These are phyloP conservation scores for Tachina fera DNA, from an alignment of 2,888 invertebrate species.

Conservation along the genomic window DNA sequence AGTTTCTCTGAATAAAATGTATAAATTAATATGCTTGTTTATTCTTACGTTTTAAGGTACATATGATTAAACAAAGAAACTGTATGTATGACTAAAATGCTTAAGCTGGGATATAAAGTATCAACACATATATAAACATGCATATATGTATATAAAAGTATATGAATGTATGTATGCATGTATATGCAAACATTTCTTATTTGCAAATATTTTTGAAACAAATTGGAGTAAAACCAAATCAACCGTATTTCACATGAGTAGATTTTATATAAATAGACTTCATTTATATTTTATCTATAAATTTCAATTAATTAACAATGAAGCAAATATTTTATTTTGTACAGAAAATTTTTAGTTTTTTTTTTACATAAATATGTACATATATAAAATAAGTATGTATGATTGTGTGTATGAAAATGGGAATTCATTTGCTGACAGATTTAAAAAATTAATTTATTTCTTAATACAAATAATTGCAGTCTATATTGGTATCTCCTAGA, in stretches of 20 bases:
- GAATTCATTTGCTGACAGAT: no score
- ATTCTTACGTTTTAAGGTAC: not conserved
- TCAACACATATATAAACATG: not conserved
- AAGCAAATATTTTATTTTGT: conserved; percentile 12
- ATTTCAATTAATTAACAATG: conserved; percentile 55
- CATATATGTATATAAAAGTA: not conserved
- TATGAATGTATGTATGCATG: not conserved
- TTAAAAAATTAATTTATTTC: no score
- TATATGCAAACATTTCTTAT: not conserved
- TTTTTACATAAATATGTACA: not conserved
- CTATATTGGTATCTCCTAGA: no score
- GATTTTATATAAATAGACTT: conserved; percentile 59
- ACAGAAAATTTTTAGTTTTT: not conserved
- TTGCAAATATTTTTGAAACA: conserved; percentile 25
- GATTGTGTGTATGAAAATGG: not conserved
- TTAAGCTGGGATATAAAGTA: not conserved
- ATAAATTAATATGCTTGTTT: conserved; percentile 1
- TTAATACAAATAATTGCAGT: no score
- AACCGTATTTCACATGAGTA: conserved; percentile 63
- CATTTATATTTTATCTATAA: conserved; percentile 50
- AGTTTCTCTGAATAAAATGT: conserved; percentile 41
- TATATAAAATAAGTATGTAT: not conserved
- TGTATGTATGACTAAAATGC: not conserved
- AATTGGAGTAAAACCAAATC: conserved; percentile 56
- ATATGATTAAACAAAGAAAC: conserved; percentile 16